Evolutionary conservation across 2,888 invertebrate species (phyloP).

Genomic region (Trachelus iudaicus): DNA sequence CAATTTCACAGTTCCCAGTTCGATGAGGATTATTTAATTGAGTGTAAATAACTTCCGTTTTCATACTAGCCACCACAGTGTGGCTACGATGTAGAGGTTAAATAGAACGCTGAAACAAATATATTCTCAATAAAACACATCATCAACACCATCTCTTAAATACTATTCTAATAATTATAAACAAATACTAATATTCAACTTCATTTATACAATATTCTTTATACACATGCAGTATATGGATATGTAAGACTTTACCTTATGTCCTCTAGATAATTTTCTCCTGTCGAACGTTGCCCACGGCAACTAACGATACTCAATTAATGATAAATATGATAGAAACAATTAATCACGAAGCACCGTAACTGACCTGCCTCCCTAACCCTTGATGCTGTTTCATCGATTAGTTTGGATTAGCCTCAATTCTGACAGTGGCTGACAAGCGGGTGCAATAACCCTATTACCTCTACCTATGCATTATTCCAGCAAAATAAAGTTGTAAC

Average conservation of each 20-base stretch:
- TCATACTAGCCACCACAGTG: slow-evolving; percentile 10
- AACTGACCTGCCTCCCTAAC: background rate
- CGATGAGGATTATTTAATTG: background rate
- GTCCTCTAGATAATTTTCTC: background rate
- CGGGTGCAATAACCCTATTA: background rate
- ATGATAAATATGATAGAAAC: background rate
- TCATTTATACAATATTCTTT: background rate
- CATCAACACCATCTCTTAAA: background rate
- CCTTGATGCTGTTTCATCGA: background rate
- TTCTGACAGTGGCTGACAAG: background rate
- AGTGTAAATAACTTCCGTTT: slow-evolving; percentile 9
- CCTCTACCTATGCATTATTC: background rate
- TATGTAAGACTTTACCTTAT: background rate
- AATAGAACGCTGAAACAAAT: background rate
- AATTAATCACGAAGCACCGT: background rate
- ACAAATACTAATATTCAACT: background rate
- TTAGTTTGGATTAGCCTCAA: background rate
- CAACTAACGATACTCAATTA: background rate
- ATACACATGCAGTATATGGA: background rate
- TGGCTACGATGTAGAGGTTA: background rate
- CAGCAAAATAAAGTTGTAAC: background rate
- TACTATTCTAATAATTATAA: background rate
- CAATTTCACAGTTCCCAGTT: background rate
- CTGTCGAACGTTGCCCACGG: background rate
- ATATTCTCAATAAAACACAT: background rate